A percentile compares a stretch with the other conserved stretches of the same genome.
phyloP scores from a whole-genome alignment of 2,888 invertebrate species.

The Drosophila macrospina region DNA sequence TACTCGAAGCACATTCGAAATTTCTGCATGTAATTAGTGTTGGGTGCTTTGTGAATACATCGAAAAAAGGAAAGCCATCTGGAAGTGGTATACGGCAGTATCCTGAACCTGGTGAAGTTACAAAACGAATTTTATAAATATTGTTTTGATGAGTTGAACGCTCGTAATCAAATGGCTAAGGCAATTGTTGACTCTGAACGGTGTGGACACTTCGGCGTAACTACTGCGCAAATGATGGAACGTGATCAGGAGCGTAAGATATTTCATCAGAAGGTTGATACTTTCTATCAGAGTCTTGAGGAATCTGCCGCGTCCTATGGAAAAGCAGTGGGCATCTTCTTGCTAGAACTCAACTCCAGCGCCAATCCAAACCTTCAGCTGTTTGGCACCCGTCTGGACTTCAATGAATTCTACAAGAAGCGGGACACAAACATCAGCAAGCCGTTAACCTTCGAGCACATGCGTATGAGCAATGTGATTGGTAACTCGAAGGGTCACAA shows the following conservation, averaged over 20 bases:
- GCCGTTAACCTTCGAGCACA: conserved; percentile 87
- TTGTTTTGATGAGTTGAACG: conserved; percentile 81
- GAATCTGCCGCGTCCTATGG: conserved; percentile 85
- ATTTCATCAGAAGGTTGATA: conserved; percentile 74
- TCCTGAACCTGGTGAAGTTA: conserved; percentile 83
- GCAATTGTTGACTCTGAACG: conserved; percentile 73
- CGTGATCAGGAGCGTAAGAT: conserved; percentile 85
- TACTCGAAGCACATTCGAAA: conserved; percentile 93
- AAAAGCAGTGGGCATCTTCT: conserved; percentile 94
- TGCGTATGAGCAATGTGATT: conserved; percentile 86
- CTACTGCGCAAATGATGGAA: conserved; percentile 80
- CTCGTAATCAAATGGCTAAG: conserved; percentile 70
- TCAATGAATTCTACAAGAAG: conserved; percentile 97
- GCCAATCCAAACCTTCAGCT: conserved; percentile 95
- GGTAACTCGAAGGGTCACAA: conserved; percentile 13
- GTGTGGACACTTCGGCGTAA: conserved; percentile 81
- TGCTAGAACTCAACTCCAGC: conserved; percentile 93
- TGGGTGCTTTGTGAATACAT: conserved; percentile 90
- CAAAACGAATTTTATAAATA: conserved; percentile 83
- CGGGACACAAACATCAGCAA: conserved; percentile 91
- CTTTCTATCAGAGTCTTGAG: conserved; percentile 78
- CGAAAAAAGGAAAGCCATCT: conserved; percentile 76
- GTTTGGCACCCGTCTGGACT: conserved; percentile 96
- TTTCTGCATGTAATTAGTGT: conserved; percentile 94
- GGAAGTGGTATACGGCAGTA: conserved; percentile 83